Conservation (phyloP, 1,140 invertebrate genomes). For the Trichonephila inaurata region DNA sequence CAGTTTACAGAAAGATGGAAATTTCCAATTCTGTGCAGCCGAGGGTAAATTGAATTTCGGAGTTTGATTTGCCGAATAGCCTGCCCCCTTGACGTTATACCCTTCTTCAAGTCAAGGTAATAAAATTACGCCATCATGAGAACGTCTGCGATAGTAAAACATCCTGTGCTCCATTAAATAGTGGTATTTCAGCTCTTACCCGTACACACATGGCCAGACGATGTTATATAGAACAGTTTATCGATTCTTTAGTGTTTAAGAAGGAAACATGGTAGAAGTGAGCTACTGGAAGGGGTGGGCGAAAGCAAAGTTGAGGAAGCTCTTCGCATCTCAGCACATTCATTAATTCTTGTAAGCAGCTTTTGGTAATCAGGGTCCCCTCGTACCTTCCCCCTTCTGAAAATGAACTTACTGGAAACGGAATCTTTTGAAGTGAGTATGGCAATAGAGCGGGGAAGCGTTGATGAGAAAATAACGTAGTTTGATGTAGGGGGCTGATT, state of each 20-base stretch:
- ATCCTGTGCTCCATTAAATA: slow-evolving; percentile 13
- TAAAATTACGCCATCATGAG: slow-evolving; percentile 32
- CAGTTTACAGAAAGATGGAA: background rate
- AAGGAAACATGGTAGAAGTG: background rate
- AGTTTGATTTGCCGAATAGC: background rate
- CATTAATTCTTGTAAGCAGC: slow-evolving; percentile 55
- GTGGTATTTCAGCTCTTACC: background rate
- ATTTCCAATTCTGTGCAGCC: slow-evolving; percentile 9
- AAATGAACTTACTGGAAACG: slow-evolving; percentile 34
- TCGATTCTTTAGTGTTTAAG: slow-evolving; percentile 15
- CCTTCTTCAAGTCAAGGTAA: slow-evolving; percentile 18
- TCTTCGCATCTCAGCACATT: background rate
- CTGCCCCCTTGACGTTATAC: background rate
- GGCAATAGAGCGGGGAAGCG: background rate
- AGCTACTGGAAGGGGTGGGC: background rate
- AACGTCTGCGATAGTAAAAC: background rate
- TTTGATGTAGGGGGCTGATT: background rate
- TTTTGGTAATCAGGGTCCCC: slow-evolving; percentile 31
- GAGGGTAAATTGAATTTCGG: slow-evolving; percentile 23
- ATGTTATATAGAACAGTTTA: background rate
- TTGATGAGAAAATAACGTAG: slow-evolving; percentile 14
- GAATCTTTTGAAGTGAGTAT: slow-evolving; percentile 22
- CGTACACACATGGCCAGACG: background rate
- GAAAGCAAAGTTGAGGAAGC: background rate
- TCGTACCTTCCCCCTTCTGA: background rate